phyloP scores from a whole-genome alignment of 92 coral and sea anemone species.

The Siderastrea siderea region DNA sequence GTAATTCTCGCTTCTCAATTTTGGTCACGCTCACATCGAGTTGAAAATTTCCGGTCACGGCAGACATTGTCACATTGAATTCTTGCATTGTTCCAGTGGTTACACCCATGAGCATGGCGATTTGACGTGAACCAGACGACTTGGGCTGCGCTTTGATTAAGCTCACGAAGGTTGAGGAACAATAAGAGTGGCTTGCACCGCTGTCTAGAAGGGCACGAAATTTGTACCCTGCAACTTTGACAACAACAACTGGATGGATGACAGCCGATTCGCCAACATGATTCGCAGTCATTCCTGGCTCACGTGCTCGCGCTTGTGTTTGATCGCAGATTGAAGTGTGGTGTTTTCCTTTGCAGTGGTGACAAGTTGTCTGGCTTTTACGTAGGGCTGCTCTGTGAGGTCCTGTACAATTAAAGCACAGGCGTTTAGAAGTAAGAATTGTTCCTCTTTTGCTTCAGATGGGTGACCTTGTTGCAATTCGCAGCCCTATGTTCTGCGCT shows the following conservation, averaged over 20 bases:
- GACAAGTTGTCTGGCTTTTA: conserved; percentile 67
- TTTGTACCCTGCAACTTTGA: no score
- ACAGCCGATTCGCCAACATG: no score
- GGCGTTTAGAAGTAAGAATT: no score
- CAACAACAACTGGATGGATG: no score
- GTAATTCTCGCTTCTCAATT: conserved; percentile 67
- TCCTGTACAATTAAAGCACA: conserved; percentile 80
- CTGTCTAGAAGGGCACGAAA: no score
- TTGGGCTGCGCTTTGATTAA: conserved; percentile 69
- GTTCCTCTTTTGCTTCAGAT: no score
- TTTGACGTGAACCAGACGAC: conserved; percentile 60
- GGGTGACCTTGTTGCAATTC: no score
- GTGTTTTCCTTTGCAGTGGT: conserved; percentile 54
- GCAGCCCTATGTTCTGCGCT: no score
- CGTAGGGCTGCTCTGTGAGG: conserved; percentile 66
- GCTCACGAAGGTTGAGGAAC: conserved; percentile 70
- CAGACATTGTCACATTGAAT: conserved; percentile 63
- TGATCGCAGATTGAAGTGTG: conserved; percentile 76
- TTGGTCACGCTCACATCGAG: conserved; percentile 63
- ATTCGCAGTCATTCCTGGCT: no score
- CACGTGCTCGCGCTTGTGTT: conserved; percentile 39
- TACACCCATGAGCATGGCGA: conserved; percentile 77
- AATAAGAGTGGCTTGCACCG: conserved; percentile 64
- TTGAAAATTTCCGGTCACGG: conserved; percentile 63
- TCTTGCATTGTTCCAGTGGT: conserved; percentile 72